Evolutionary conservation across 2,113 vertebrate species (phyloP), one percentile per base, ranked within the genome.

Genomic region (Peucedramus taeniatus): DNA sequence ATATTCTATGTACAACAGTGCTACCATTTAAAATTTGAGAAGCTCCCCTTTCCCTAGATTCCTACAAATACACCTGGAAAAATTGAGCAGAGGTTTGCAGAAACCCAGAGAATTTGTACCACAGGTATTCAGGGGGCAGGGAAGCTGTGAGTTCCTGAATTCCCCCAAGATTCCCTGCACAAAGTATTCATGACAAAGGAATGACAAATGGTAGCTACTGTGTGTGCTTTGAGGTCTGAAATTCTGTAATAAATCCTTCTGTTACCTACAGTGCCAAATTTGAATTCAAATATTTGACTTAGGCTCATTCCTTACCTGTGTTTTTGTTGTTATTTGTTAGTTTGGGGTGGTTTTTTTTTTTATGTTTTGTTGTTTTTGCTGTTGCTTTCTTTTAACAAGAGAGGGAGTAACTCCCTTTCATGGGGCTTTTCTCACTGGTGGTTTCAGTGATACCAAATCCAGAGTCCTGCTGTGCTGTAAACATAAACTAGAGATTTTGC

Each of bases 301-400:
- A n/a, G 16, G 11, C 2, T 4, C 45, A 42, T 44, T 40, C 7
- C 4, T 78, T 27, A 9, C 5, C 2, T 59, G 16, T 0, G 6
- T 9, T 54, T 16, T 22, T 64, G 2, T 28, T 16, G 3, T 23
- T 70, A 5, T 42, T 44, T 51, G 27, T 37, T 37, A 9, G 6
- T n/a, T 63, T 45, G 3, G 47, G 22, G 13, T 28, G 22, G 3
- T 0, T 3, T 65, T 39, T 49, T 70, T 20, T 39, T 49, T 70
- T 20, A 27, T 9, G 21, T 11, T 86, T 76, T 31, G 8, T 31
- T 59, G 26, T 0, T 39, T 39, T 78, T 78, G 13, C 17, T 44
- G 13, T 47, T 33, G 13, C 16, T 71, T 72, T 40, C n/a, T 39
- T 70, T 90, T 35, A 60, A 33, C 10, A 51, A 60, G 19, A 49